Evolutionary conservation across 2,797 vertebrate genomes (phyloP).

Genomic region (Sarcoramphus papa): DNA sequence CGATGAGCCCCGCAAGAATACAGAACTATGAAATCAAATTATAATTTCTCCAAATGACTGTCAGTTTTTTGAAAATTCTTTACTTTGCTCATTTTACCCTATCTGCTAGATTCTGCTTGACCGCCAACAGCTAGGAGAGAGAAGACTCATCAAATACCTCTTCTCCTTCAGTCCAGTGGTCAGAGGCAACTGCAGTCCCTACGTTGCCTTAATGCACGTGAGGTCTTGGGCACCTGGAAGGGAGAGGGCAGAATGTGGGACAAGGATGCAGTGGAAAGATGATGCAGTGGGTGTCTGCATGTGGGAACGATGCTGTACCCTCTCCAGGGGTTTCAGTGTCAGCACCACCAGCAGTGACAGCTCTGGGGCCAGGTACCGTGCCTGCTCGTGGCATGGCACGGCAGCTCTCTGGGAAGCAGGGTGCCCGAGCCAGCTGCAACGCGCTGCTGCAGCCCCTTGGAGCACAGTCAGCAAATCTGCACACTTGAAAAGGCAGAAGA

Average conservation of each 20-base stretch:
- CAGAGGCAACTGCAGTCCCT: not conserved
- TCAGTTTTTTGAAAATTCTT: not conserved
- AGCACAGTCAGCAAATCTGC: not conserved
- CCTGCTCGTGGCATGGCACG: accelerated
- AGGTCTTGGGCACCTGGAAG: not conserved
- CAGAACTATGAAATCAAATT: not conserved
- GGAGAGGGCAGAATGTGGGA: not conserved
- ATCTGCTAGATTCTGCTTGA: not conserved
- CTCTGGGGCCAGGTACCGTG: accelerated
- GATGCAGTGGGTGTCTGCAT: not conserved
- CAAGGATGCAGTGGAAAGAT: not conserved
- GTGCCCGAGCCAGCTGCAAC: not conserved
- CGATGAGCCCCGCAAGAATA: not conserved
- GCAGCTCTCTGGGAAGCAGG: not conserved
- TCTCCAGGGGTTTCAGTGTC: not conserved
- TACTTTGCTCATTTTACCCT: not conserved
- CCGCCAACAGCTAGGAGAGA: not conserved
- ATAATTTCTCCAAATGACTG: not conserved
- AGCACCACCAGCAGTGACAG: not conserved
- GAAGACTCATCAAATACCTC: not conserved
- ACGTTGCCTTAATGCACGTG: accelerated
- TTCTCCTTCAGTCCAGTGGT: not conserved
- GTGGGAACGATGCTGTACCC: not conserved
- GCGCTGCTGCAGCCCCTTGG: not conserved
- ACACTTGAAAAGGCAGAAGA: not conserved